Conservation (phyloP, 2,113 vertebrate species). For the Nycticryphes semicollaris region DNA sequence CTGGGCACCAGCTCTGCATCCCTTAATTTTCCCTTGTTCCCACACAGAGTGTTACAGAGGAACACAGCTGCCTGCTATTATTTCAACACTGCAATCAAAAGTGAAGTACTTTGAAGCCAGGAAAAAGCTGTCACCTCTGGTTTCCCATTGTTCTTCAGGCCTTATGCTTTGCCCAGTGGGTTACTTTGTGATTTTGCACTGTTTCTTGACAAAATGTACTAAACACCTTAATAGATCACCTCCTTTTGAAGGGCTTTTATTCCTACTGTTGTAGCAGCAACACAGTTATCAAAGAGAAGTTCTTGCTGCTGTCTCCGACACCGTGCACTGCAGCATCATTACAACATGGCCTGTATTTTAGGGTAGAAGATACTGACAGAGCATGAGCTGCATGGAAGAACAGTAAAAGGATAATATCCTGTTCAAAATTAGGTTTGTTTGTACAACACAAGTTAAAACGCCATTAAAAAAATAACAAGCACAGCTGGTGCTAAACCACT, state of each 20-base stretch:
- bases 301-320: not conserved
- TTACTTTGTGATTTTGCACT: not conserved
- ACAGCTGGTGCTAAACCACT: not conserved
- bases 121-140: not conserved
- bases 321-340: not conserved
- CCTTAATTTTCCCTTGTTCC: not conserved
- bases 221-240: not conserved
- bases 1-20: not conserved
- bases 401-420: not conserved
- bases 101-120: not conserved
- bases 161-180: not conserved
- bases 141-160: not conserved
- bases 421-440: not conserved
- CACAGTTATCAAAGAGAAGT: not conserved
- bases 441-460: not conserved
- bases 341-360: not conserved
- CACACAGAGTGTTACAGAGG: fast-evolving
- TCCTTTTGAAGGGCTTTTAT: not conserved
- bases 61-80: not conserved
- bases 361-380: not conserved
- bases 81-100: not conserved
- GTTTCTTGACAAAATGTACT: not conserved
- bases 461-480: not conserved
- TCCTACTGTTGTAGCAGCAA: not conserved
- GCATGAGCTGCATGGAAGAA: not conserved